Evolutionary conservation across 2,888 invertebrate genomes (phyloP).

Genomic region (Drosophila pegasa): DNA sequence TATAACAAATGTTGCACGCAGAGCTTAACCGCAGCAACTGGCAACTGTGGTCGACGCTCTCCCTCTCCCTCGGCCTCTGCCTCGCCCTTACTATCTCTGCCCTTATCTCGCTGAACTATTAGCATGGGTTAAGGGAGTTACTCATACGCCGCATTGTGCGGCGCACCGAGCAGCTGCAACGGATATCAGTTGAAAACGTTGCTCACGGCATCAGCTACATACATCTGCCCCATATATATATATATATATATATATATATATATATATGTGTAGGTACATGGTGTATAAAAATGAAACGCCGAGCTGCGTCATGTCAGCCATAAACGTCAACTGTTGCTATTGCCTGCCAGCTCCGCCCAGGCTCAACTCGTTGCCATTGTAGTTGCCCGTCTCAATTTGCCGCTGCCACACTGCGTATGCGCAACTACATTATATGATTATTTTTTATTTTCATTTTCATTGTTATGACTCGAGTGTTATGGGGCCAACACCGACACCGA

Average conservation of each 20-base stretch:
- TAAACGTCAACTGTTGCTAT: conserved; percentile 73
- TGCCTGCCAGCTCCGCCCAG: neutral
- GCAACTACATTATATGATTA: conserved; percentile 72
- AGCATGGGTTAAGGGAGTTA: conserved; percentile 46
- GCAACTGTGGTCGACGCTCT: conserved; percentile 20
- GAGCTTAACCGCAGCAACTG: conserved; percentile 24
- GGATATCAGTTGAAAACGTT: conserved; percentile 57
- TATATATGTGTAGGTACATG: neutral
- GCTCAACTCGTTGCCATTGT: conserved; percentile 40
- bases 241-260: neutral
- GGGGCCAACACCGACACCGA: conserved; percentile 35
- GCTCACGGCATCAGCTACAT: conserved; percentile 19
- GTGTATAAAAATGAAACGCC: conserved; percentile 38
- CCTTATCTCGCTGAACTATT: conserved; percentile 43
- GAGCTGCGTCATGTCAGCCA: conserved; percentile 61
- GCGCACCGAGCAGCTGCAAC: conserved; percentile 36
- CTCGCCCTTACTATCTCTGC: conserved; percentile 2
- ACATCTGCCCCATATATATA: neutral
- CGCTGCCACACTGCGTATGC: conserved; percentile 63
- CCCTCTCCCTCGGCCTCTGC: conserved; percentile 5
- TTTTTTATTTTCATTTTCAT: conserved; percentile 72
- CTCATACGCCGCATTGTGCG: conserved; percentile 59
- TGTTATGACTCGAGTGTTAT: conserved; percentile 67
- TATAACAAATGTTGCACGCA: conserved; percentile 27
- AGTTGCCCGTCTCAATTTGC: conserved; percentile 62